Evolutionary conservation across 2,113 vertebrate species (phyloP).

Genomic region (Pangasianodon hypophthalmus): DNA sequence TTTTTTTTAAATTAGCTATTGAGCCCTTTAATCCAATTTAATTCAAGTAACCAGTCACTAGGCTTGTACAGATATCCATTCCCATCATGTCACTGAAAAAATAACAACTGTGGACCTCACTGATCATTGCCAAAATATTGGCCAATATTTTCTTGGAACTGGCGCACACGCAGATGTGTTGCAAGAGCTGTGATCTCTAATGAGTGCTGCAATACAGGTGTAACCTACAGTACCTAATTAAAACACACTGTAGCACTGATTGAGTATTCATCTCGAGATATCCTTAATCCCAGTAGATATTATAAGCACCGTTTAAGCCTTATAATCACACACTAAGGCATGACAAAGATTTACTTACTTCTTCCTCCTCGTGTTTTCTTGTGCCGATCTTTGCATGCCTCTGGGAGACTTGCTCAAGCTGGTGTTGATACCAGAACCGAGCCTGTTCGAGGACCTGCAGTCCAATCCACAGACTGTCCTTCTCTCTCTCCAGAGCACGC

Average conservation of each 20-base stretch:
- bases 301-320: background rate
- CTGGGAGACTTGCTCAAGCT: slow-evolving; percentile 59
- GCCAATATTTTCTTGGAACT: background rate
- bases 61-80: background rate
- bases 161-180: background rate
- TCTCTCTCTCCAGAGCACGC: slow-evolving; percentile 73
- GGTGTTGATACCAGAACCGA: slow-evolving; percentile 69
- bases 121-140: background rate
- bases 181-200: background rate
- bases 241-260: background rate
- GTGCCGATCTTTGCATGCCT: slow-evolving; percentile 26
- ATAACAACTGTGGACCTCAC: background rate
- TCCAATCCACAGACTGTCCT: slow-evolving; percentile 71
- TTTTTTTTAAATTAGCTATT: background rate
- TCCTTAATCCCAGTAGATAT: background rate
- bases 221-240: background rate
- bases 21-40: background rate
- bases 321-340: background rate
- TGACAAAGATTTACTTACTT: background rate
- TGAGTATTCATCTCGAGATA: background rate
- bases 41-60: background rate
- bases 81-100: background rate
- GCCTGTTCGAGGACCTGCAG: slow-evolving; percentile 71
- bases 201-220: background rate
- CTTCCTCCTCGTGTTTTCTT: background rate